Base-by-base conservation (phyloP, 2,888 invertebrate species). In the Pediacus dermestoides region DNA sequence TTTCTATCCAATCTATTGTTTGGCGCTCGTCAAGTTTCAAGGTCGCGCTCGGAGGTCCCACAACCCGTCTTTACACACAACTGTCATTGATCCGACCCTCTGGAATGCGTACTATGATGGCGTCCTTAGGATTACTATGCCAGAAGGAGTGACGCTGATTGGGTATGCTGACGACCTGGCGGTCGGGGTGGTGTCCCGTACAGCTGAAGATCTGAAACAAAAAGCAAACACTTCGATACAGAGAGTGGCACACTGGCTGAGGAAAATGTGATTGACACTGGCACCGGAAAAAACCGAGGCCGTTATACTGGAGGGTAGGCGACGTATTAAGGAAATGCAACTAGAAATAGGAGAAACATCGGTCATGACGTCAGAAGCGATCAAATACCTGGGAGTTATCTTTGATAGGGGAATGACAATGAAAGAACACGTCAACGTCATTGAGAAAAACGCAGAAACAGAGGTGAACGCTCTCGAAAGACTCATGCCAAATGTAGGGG, bases 281-380 rank as follows among this genome's bases (percentile, higher is more conserved):
- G 42, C 66, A 64, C 37, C 65, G 47, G 34, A 63, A 44, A 42
- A 43, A 39, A 30, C 47, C 30, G 42, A 39, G 30, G 30, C 16
- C 14, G 16, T 39, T 2, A 10, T 43, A 1, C 30, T 35, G 3
- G 21, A 9, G 15, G 13, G 28, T 11, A 26, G 13, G 4, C 23
- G 34, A 21, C 12, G 1, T 2, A 22, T 22, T 22, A 12, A 2
- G 4, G 22, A 36, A 6, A 14, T 28, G n/a, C 11, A 12, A 8
- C 2, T 36, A n/a, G 16, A 13, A 3, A 28, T 30, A 1, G 18
- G n/a, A 7, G 12, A 7, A 2, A 14, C 7, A 11, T 9, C 11
- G 9, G 21, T 33, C 2, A 4, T 8, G 12, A 12, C 21, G 4
- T 16, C 2, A n/a, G 15, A 12, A 14, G 10, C 11, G 2, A 2